Evolutionary conservation across 2,797 vertebrate species (phyloP), one percentile per base, ranked within the genome.

Genomic region (Tenualosa ilisha): DNA sequence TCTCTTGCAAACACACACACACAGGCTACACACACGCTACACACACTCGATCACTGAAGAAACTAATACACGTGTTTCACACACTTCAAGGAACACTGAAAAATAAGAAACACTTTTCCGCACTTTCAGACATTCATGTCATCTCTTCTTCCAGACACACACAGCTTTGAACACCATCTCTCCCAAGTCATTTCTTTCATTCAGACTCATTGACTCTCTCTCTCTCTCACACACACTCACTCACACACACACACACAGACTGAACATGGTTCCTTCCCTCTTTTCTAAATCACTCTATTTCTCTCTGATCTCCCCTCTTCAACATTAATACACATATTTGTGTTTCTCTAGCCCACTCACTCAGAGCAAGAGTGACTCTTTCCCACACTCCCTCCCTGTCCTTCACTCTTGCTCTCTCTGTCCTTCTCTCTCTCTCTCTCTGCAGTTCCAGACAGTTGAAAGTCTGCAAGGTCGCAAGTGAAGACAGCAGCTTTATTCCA

Each of bases 401-500:
- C 17, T 9, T 24, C 8, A 6, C 22, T 26, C 24, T 6, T 8
- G 9, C 63, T 65, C 63, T 20, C 26, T 72, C 65, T 15, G 9
- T 72, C 65, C 9, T 12, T 68, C 65, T 1, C 11, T 37, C 31
- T 72, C 65, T 37, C 3, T 37, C 54, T 56, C 54, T 20, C 54
- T 0, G 54, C n/a, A 24, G 7, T 9, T 75, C 37, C 37, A 79
- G 37, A 72, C 24, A 17, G 13, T 40, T 75, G 68, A 75, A 31
- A 75, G 31, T 40, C 68, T 40, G 31, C 65, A 72, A 40, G 68
- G 68, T 75, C 68, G 40, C 4, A 31, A 40, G 31, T 75, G 13
- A 20, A 37, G 68, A 75, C 31, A 75, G 68, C 37, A 75, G 68
- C 37, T 75, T 75, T 75, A 68, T 75, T 75, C 40, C 68, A 75